These are phyloP conservation scores for Oxytorus armatus DNA, from an alignment of 2,888 invertebrate species.

Conservation along the genomic window DNA sequence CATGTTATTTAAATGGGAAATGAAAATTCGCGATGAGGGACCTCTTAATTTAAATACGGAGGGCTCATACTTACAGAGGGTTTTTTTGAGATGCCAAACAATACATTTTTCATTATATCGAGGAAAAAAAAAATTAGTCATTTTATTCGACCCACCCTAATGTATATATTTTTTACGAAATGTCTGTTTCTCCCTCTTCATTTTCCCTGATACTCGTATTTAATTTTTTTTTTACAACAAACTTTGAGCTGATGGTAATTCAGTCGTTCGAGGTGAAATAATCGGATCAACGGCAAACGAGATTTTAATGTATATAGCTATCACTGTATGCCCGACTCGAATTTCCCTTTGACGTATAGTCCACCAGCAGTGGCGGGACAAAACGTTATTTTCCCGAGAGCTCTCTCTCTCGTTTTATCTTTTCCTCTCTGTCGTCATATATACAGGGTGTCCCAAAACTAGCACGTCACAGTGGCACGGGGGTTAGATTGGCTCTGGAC, in stretches of 20 bases:
- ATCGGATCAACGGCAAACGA: slow-evolving; percentile 41
- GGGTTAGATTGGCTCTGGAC: too few species aligned
- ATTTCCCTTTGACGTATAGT: slow-evolving; percentile 46
- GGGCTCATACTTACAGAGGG: too few species aligned
- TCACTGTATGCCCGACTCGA: slow-evolving; percentile 15
- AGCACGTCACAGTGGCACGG: too few species aligned
- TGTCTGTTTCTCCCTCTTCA: neutral
- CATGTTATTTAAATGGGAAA: too few species aligned
- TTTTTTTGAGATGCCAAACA: too few species aligned
- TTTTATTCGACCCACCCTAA: neutral
- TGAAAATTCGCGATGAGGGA: too few species aligned
- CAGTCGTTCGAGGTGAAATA: slow-evolving; percentile 24
- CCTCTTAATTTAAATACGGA: too few species aligned
- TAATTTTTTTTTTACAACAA: neutral
- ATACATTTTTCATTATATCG: too few species aligned
- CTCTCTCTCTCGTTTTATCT: neutral
- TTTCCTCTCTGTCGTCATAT: slow-evolving; percentile 18
- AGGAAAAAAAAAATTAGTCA: too few species aligned
- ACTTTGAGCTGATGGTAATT: too few species aligned
- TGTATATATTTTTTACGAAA: neutral
- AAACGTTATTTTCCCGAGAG: slow-evolving; percentile 43
- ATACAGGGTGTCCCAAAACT: too few species aligned
- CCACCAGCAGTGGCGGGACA: slow-evolving; percentile 26
- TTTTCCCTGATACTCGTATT: neutral
- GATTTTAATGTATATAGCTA: too few species aligned